Conservation (phyloP, 2,113 vertebrate species). For the Osmerus mordax region DNA sequence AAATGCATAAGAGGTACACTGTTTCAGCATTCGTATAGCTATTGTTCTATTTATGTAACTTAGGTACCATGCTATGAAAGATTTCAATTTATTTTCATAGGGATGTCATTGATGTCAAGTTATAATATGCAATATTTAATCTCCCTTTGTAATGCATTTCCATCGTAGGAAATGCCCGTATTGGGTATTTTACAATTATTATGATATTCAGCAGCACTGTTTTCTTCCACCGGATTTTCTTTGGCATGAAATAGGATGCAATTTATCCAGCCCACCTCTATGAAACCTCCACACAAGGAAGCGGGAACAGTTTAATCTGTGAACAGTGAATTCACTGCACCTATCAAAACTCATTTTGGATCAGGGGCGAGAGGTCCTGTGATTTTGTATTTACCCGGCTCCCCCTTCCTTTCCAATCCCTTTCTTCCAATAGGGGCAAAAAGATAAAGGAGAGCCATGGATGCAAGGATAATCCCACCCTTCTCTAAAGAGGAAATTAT, state of each 20-base stretch:
- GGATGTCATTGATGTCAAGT: no score
- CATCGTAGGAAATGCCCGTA: no score
- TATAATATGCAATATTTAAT: no score
- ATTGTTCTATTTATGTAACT: no score
- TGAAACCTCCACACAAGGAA: slow-evolving; percentile 25
- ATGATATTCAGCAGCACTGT: neutral
- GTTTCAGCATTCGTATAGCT: no score
- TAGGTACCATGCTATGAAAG: no score
- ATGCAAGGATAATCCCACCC: slow-evolving; percentile 56
- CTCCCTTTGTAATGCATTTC: no score
- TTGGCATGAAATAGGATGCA: neutral
- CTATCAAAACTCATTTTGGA: slow-evolving; percentile 66
- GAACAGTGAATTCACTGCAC: slow-evolving; percentile 59
- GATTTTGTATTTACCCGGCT: slow-evolving; percentile 48
- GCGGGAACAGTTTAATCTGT: slow-evolving; percentile 54
- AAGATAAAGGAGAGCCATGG: slow-evolving; percentile 61
- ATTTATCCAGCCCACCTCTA: neutral
- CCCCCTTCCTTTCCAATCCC: slow-evolving; percentile 46
- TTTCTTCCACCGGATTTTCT: neutral
- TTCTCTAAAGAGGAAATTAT: slow-evolving; percentile 73
- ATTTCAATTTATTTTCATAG: no score
- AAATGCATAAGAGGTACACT: no score
- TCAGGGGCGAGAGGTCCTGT: slow-evolving; percentile 53
- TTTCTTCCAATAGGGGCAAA: slow-evolving; percentile 56
- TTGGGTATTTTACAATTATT: no score